Evolutionary conservation across 2,888 invertebrate genomes (phyloP), one percentile per base, ranked within the genome.

Genomic region (Agrotis puta): DNA sequence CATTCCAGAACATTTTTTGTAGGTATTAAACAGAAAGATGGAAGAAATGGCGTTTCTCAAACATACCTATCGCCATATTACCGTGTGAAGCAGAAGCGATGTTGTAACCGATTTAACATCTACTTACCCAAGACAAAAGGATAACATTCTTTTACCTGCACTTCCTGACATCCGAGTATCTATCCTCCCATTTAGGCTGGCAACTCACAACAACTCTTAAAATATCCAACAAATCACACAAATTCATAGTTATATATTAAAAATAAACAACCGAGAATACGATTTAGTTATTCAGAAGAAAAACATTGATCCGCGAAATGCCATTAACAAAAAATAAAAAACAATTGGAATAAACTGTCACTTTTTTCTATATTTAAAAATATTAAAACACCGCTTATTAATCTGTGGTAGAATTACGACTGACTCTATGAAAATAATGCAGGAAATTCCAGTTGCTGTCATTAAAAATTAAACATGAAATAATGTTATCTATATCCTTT

Each of bases 121-220:
- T 13, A 45, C 50, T 73, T 20, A 73, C 45, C n/a, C 39, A 2
- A 48, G 1, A 39, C 51, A 48, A 58, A 54, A 66, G 0, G 43
- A 56, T 54, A n/a, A 7, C 48, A 59, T 53, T 43, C 2, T 3
- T 39, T 62, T 79, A 77, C 64, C 74, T 74, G 33, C 2, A 47
- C 6, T 20, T 47, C 3, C 22, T 13, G 3, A 39, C 27, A 18
- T 22, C n/a, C 5, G 11, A 24, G 5, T 9, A 57, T 33, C 22
- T 4, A 24, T 50, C 18, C 14, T 45, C 20, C 56, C 11, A 54
- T 11, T 16, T 13, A 24, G 39, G 11, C 20, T 43, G 16, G 18
- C 74, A 69, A 63, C 22, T 20, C 56, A 79, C 39, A 39, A 69
- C 11, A 14, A 33, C 39, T 47, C 20, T 58, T 11, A 57, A 0